A percentile compares a stretch with the other conserved stretches of the same genome.
These are phyloP conservation scores for Micrasema minimum DNA, from an alignment of 1,140 invertebrate genomes.

Conservation along the genomic window DNA sequence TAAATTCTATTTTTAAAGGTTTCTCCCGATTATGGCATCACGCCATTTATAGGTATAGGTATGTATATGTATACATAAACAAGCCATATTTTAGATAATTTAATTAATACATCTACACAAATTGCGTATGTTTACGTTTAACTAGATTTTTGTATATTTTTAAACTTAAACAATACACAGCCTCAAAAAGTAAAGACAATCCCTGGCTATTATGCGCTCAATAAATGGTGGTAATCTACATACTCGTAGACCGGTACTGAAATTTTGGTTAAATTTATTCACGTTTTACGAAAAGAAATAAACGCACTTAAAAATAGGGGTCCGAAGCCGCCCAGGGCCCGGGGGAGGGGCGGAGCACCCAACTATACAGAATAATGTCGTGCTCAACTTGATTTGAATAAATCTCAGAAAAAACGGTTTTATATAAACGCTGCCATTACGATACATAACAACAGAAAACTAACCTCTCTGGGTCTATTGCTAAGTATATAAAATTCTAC, in stretches of 20 bases:
- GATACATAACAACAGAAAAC: too few species aligned
- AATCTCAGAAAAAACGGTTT: neutral
- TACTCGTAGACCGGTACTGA: slow-evolving; percentile 20
- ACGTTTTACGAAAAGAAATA: slow-evolving; percentile 41
- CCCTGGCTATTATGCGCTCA: slow-evolving; percentile 1
- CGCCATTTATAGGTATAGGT: too few species aligned
- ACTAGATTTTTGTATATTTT: too few species aligned
- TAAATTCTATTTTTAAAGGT: too few species aligned
- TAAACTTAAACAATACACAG: too few species aligned
- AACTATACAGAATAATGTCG: slow-evolving; percentile 14
- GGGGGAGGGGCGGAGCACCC: slow-evolving; percentile 30
- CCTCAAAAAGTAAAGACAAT: neutral
- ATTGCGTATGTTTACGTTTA: too few species aligned
- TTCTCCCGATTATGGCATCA: too few species aligned
- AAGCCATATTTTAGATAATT: too few species aligned
- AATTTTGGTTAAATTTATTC: slow-evolving; percentile 41
- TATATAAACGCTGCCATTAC: neutral
- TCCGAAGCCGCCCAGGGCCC: slow-evolving; percentile 27
- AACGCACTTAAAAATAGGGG: slow-evolving; percentile 43
- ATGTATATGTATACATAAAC: too few species aligned
- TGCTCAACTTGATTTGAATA: slow-evolving; percentile 14
- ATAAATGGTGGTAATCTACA: slow-evolving; percentile 16
- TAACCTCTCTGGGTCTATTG: too few species aligned
- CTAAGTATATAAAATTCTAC: too few species aligned
- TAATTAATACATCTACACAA: too few species aligned